phyloP scores from a whole-genome alignment of 2,797 vertebrate species.

The Enteromius paludinosus region DNA sequence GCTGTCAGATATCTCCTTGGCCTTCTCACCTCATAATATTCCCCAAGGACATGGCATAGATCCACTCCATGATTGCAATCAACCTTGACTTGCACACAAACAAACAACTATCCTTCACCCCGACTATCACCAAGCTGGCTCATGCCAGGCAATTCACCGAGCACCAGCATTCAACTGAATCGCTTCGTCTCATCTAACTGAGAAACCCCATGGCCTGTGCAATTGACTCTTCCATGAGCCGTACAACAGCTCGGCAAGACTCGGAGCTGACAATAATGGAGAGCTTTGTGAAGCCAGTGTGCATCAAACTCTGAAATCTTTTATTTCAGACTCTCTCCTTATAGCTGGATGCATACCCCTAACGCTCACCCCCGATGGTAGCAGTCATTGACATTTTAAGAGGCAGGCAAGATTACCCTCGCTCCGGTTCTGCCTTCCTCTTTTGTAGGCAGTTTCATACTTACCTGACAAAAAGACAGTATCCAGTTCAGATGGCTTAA shows the following conservation, averaged over 20 bases:
- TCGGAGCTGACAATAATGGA: constrained; percentile 45
- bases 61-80: constrained; percentile 47
- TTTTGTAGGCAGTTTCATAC: constrained; percentile 10
- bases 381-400: constrained; percentile 57
- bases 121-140: constrained; percentile 34
- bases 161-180: constrained; percentile 43
- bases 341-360: constrained; percentile 45
- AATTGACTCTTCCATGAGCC: constrained; percentile 50
- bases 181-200: constrained; percentile 51
- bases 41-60: constrained; percentile 48
- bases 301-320: constrained; percentile 41
- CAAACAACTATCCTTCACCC: constrained; percentile 55
- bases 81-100: constrained; percentile 55
- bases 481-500: constrained; percentile 35
- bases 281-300: constrained; percentile 38
- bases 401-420: constrained; percentile 44
- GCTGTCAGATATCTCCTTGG: constrained; percentile 47
- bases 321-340: constrained; percentile 43
- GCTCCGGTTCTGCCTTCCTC: background rate
- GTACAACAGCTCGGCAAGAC: constrained; percentile 47
- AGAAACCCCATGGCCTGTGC: constrained; percentile 51
- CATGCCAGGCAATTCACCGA: constrained; percentile 50
- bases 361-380: constrained; percentile 46
- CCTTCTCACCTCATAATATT: constrained; percentile 47
- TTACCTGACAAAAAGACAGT: constrained; percentile 28